Evolutionary conservation across 92 coral and sea anemone genomes (phyloP).

Genomic region (Porites lobata): DNA sequence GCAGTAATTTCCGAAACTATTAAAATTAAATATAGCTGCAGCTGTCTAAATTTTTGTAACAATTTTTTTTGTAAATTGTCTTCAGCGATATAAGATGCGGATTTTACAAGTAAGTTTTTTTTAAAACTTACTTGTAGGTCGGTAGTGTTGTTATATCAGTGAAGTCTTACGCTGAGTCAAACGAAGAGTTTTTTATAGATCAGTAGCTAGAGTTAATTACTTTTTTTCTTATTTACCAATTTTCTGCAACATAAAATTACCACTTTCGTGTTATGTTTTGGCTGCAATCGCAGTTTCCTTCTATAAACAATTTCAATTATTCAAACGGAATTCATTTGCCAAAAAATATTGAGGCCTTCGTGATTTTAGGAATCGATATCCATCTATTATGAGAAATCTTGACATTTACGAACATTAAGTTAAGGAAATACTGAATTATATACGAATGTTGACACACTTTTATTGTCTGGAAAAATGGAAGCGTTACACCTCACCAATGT

Average conservation of each 20-base stretch:
- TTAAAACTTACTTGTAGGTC: neutral
- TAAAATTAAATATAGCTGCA: neutral
- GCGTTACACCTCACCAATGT: too few relatives aligned
- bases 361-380: neutral
- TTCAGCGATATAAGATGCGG: neutral
- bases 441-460: neutral
- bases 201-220: neutral
- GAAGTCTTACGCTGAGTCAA: neutral
- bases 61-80: neutral
- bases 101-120: too few relatives aligned
- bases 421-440: neutral
- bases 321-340: neutral
- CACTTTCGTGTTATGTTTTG: neutral
- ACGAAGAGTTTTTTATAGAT: neutral
- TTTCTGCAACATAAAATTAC: neutral
- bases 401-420: neutral
- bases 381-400: too few relatives aligned
- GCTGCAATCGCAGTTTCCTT: constrained; percentile 15
- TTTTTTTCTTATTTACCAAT: constrained; percentile 16
- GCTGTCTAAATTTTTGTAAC: neutral
- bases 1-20: neutral
- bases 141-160: neutral
- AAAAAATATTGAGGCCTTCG: neutral
- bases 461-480: neutral
- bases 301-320: neutral